Evolutionary conservation across 2,797 vertebrate species (phyloP), one percentile per base, ranked within the genome.

Genomic region (Molothrus aeneus): DNA sequence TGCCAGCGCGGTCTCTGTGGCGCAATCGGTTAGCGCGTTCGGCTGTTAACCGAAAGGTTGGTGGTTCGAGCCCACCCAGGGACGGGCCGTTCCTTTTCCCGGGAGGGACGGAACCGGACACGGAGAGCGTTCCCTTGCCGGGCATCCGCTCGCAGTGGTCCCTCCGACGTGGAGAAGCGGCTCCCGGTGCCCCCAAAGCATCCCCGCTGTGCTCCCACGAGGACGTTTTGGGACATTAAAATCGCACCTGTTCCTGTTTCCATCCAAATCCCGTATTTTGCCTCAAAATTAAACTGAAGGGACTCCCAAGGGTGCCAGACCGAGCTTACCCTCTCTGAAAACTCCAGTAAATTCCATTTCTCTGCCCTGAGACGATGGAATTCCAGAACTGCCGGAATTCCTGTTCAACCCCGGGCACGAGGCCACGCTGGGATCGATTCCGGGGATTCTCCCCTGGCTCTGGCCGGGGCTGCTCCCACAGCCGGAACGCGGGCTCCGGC

Each of bases 31-130:
- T 97, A 98, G 98, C 95, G 96, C 94, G 86, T 98, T 98, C 95
- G 97, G 97, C 97, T 98, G 97, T 98, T 98, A 98, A 98, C 97
- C 80, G 96, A 98, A 97, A 98, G 97, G 96, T 96, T 98, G 97
- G 97, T 98, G 97, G 98, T 98, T 98, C 97, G 75, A 98, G 97
- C 97, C 98, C 97, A 98, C 98, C 98, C 97, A 97, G 98, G 97
- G 98, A 98, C 96, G 97, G 0, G 0, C 0, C 1, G 9, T 0
- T 32, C 0, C 1, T 32, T 70, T 50, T 7, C 11, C 20, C 28
- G 36, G 22, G 7, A 15, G 1, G 38, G 22, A 6, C 38, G 17
- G 38, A 42, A 7, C 31, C 10, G 31, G 31, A 5, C 31, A 5
- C 17, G 12, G 29, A 9, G 38, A 32, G 9, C 25, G 7, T 28